Conservation (phyloP, 1,140 invertebrate species). For the Bombyx mandarina region DNA sequence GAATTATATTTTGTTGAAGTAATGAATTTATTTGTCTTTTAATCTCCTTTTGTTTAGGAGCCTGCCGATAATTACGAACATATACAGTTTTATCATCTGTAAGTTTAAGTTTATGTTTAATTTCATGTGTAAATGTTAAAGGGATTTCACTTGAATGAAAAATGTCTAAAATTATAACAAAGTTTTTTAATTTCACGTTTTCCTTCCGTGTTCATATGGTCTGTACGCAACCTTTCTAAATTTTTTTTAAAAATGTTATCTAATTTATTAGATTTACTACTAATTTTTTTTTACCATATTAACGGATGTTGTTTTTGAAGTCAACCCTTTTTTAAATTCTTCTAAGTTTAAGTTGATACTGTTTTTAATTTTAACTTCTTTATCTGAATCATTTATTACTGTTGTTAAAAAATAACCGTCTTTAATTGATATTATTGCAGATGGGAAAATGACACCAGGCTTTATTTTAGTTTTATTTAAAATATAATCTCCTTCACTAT, state of each 20-base stretch:
- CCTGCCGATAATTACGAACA: slow-evolving; percentile 5
- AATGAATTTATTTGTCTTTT: slow-evolving; percentile 2
- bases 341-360: slow-evolving; percentile 3
- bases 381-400: no score
- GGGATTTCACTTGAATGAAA: slow-evolving; percentile 2
- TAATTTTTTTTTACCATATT: slow-evolving; percentile 4
- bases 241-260: slow-evolving; percentile 2
- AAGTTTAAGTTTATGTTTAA: slow-evolving; percentile 5
- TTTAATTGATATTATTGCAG: slow-evolving; percentile 1
- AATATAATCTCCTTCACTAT: background rate
- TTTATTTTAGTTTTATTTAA: background rate
- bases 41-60: slow-evolving; percentile 2
- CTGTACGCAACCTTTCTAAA: slow-evolving; percentile 2
- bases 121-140: slow-evolving; percentile 4
- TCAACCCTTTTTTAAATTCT: background rate
- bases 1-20: slow-evolving; percentile 4
- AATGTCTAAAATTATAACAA: no score
- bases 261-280: slow-evolving; percentile 3
- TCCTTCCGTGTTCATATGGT: slow-evolving; percentile 5
- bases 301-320: slow-evolving; percentile 3
- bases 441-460: slow-evolving; percentile 2
- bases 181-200: slow-evolving; percentile 3
- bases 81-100: slow-evolving; percentile 1
- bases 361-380: slow-evolving; percentile 2
- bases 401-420: slow-evolving; percentile 3